phyloP scores from a whole-genome alignment of 2,888 invertebrate genomes.

The Nemurella pictetii region DNA sequence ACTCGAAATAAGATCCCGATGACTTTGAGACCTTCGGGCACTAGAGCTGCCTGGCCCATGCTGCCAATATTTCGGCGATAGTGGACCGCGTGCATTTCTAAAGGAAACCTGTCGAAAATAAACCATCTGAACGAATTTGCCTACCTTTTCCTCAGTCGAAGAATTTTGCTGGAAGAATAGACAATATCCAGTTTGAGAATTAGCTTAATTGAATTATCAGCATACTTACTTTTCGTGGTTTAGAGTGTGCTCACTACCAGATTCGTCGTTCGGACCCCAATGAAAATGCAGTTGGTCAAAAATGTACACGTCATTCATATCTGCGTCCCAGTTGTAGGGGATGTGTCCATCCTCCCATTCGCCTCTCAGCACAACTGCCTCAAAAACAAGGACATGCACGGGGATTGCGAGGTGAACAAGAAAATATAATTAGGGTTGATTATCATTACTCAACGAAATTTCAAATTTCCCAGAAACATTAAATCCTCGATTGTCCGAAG shows the following conservation, averaged over 20 bases:
- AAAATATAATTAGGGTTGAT: too few species aligned
- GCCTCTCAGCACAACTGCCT: conserved; percentile 32
- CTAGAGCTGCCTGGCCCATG: conserved; percentile 31
- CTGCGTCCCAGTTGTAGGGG: conserved; percentile 36
- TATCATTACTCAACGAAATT: too few species aligned
- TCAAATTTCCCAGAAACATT: too few species aligned
- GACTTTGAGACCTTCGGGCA: conserved; percentile 39
- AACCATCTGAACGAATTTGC: too few species aligned
- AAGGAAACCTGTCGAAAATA: conserved; percentile 38
- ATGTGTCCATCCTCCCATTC: conserved; percentile 28
- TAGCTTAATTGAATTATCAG: not conserved
- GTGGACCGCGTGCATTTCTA: conserved; percentile 42
- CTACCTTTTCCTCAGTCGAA: not conserved
- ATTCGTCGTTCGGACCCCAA: conserved; percentile 39
- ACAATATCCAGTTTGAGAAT: not conserved
- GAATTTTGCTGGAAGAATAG: not conserved
- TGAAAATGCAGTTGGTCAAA: conserved; percentile 55
- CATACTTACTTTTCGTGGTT: conserved; percentile 24
- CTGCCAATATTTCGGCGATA: conserved; percentile 35
- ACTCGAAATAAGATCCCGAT: conserved; percentile 40
- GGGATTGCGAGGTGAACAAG: too few species aligned
- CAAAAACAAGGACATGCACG: too few species aligned
- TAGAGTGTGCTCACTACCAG: conserved; percentile 41
- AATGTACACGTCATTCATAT: conserved; percentile 50
- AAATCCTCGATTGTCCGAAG: too few species aligned